Evolutionary conservation across 1,140 invertebrate genomes (phyloP), one percentile per base, ranked within the genome.

Genomic region (Pseudachorutes palmiensis): DNA sequence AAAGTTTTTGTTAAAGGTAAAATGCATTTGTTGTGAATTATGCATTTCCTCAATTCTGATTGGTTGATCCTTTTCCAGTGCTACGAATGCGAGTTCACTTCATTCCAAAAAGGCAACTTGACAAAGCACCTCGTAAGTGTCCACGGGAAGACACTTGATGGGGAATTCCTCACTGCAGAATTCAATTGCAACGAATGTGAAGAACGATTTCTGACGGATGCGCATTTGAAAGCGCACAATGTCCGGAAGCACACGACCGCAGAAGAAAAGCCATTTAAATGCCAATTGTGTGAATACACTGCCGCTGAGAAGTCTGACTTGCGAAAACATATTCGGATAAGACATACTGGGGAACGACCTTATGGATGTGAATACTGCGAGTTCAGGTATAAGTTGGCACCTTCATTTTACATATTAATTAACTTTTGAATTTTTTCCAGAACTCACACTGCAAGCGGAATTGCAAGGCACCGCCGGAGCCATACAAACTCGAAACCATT

Each of bases 241-340:
- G 41, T 72, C 22, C 67, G 75, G 58, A 74, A 74, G 45, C 74
- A 72, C 57, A 68, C 70, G 2, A 62, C 57, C 45, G 69, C 64
- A 1, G 57, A 65, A 3, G 70, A 75, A 22, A 81, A 80, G 57
- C 77, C 78, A n/a, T 81, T 76, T 67, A 79, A 81, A 64, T 82
- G 81, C 75, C 70, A 75, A 19, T 75, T 78, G 30, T 82, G 81
- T 75, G 74, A 76, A 62, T 82, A 82, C 67, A 76, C 79, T 3
- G 78, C 81, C 9, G 79, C 81, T 19, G 80, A 81, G 64, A 76
- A 79, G 68, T 78, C 79, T 51, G 80, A 80, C 62, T 73, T 82
- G 5, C 76, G 78, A 64, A 81, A 81, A 33, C 81, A 82, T 66
- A 77, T 79, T 29, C 65, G 79, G 31, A 79, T 79, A 51, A 75